Conservation (phyloP, 2,888 invertebrate species). For the Gari tellinella region DNA sequence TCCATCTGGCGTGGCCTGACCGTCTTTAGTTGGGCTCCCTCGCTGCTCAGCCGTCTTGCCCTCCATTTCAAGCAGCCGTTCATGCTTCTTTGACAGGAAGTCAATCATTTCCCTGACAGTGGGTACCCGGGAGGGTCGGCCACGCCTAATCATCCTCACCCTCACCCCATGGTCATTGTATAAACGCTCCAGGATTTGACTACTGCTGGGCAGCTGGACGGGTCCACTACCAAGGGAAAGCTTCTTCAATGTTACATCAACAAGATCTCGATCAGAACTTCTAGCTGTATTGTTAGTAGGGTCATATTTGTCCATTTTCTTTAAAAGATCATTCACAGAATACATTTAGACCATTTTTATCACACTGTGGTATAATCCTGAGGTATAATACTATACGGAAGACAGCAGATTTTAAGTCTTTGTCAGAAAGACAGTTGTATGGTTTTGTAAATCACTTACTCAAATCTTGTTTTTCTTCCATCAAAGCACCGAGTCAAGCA, state of each 20-base stretch:
- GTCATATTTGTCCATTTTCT: neutral
- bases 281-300: slow-evolving; percentile 2
- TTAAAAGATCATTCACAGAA: too few relatives aligned
- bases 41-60: slow-evolving; percentile 27
- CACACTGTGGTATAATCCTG: too few relatives aligned
- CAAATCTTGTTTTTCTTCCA: too few relatives aligned
- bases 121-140: slow-evolving; percentile 61
- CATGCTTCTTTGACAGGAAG: slow-evolving; percentile 69
- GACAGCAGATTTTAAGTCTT: too few relatives aligned
- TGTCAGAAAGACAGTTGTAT: too few relatives aligned
- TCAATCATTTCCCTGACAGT: slow-evolving; percentile 74
- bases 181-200: slow-evolving; percentile 63
- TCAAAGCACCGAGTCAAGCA: too few relatives aligned
- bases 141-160: slow-evolving; percentile 59
- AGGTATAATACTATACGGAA: too few relatives aligned
- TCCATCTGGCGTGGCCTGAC: slow-evolving; percentile 1
- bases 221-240: slow-evolving; percentile 47
- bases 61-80: slow-evolving; percentile 58
- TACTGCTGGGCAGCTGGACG: slow-evolving; percentile 60
- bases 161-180: slow-evolving; percentile 71
- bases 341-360: too few relatives aligned
- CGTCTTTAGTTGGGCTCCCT: neutral
- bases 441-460: too few relatives aligned
- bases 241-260: slow-evolving; percentile 26
- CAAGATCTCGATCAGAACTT: slow-evolving; percentile 19